phyloP scores from a whole-genome alignment of 2,113 vertebrate genomes.

The Hydrochoerus hydrochaeris region DNA sequence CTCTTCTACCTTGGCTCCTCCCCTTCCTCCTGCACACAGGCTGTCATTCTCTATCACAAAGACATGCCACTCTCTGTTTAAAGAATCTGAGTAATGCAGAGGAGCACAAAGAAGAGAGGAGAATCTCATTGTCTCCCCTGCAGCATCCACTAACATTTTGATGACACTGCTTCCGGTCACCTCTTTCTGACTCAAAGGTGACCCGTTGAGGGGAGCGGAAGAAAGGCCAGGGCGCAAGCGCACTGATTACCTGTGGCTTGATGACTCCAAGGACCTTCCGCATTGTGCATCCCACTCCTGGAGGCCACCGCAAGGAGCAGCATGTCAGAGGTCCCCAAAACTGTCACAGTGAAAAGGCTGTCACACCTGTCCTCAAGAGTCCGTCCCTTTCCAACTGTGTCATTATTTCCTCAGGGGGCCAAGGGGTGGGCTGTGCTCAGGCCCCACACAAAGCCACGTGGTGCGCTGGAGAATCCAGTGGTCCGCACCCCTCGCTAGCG shows the following conservation, averaged over 20 bases:
- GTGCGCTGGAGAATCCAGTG: not conserved
- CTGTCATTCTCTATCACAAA: not conserved
- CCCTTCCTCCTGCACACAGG: not conserved
- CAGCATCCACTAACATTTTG: not conserved
- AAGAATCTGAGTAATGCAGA: not conserved
- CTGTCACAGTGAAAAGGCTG: not conserved
- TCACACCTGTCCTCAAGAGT: not conserved
- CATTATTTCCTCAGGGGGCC: not conserved
- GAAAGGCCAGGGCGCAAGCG: too few relatives aligned
- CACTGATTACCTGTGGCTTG: not conserved
- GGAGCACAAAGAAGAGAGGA: not conserved
- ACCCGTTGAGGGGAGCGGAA: too few relatives aligned
- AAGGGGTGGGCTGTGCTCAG: accelerated
- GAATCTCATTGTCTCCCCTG: not conserved
- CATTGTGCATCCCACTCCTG: not conserved
- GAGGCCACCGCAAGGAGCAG: not conserved
- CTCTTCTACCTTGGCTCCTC: too few relatives aligned
- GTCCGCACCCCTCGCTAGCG: not conserved
- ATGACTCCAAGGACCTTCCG: not conserved
- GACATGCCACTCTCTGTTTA: not conserved
- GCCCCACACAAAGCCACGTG: not conserved
- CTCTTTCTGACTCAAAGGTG: not conserved
- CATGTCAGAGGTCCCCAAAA: not conserved
- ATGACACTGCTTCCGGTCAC: not conserved
- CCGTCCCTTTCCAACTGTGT: not conserved